phyloP scores from a whole-genome alignment of 2,113 vertebrate genomes.

The Corythaeola cristata region DNA sequence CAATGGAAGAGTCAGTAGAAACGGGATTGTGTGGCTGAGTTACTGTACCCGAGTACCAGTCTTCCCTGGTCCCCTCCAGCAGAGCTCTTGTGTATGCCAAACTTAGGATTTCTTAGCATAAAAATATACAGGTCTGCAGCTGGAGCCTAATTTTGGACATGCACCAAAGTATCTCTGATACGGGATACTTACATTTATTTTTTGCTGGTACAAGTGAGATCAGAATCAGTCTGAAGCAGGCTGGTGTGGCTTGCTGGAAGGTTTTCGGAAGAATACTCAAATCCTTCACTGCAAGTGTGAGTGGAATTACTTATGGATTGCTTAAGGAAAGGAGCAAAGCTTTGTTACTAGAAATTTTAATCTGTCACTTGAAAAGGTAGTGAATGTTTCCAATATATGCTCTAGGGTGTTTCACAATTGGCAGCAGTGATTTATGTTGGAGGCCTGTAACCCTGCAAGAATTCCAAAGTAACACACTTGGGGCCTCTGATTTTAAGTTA shows the following conservation, averaged over 20 bases:
- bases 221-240: background rate
- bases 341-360: constrained; percentile 11
- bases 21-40: background rate
- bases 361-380: constrained; percentile 14
- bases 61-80: background rate
- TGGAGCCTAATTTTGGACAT: background rate
- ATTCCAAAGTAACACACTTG: background rate
- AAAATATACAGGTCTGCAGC: background rate
- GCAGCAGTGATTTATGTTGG: constrained; percentile 24
- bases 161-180: background rate
- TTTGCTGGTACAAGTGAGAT: background rate
- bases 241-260: background rate
- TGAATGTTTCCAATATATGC: background rate
- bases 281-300: background rate
- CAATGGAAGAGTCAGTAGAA: background rate
- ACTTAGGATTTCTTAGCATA: background rate
- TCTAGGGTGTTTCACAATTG: background rate
- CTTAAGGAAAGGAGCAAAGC: background rate
- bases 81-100: background rate
- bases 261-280: background rate
- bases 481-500: background rate
- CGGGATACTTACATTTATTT: background rate
- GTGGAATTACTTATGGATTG: background rate
- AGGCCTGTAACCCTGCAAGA: constrained; percentile 7
- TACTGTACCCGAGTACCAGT: background rate